A percentile compares a stretch with the other conserved stretches of the same genome.
These are phyloP conservation scores for Rhineura floridana DNA, from an alignment of 2,113 vertebrate genomes.

Conservation along the genomic window DNA sequence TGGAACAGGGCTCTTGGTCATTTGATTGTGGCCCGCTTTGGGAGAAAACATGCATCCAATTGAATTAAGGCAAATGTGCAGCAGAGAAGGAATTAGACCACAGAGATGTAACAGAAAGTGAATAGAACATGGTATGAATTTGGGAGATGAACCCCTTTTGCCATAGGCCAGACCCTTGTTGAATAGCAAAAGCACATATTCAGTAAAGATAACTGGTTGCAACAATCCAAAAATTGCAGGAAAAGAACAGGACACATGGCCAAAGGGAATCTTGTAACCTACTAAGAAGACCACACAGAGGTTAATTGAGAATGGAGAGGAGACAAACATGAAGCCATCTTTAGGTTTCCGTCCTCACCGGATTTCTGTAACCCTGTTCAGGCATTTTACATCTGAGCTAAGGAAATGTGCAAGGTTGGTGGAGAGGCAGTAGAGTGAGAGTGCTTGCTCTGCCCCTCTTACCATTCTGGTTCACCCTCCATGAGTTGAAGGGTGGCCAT, in stretches of 20 bases:
- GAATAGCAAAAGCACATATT: not conserved
- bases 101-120: slow-evolving; percentile 53
- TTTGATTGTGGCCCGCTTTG: slow-evolving; percentile 38
- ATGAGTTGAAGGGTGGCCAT: no score
- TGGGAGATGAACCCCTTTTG: not conserved
- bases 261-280: slow-evolving; percentile 6
- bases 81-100: slow-evolving; percentile 49
- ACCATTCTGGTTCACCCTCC: no score
- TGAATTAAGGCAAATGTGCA: slow-evolving; percentile 58
- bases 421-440: no score
- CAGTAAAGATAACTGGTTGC: not conserved
- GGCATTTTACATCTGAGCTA: not conserved
- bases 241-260: not conserved
- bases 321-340: not conserved
- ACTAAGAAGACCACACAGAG: slow-evolving; percentile 22
- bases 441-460: no score
- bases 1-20: slow-evolving; percentile 15
- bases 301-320: slow-evolving; percentile 16
- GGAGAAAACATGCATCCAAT: not conserved
- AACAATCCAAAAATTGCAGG: not conserved
- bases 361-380: not conserved
- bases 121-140: slow-evolving; percentile 47
- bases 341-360: not conserved
- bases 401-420: not conserved
- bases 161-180: slow-evolving; percentile 27